phyloP scores from a whole-genome alignment of 2,797 vertebrate species.

The Protonibea diacanthus region DNA sequence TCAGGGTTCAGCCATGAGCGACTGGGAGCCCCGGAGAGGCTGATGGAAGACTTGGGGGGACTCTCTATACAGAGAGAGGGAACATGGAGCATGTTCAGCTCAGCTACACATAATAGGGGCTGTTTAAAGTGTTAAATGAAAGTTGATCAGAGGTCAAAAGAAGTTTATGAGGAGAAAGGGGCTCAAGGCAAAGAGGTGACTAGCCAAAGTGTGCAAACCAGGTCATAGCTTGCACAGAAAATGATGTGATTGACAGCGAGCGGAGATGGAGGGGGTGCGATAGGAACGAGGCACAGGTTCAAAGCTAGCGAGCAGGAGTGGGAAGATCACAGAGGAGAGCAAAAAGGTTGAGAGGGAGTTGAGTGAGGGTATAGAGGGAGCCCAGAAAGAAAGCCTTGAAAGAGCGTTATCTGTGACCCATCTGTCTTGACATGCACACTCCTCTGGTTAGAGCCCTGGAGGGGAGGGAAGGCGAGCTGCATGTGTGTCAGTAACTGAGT shows the following conservation, averaged over 20 bases:
- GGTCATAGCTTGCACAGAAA: conserved; percentile 37
- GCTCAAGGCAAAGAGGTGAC: conserved; percentile 26
- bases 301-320: conserved; percentile 40
- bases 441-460: conserved; percentile 70
- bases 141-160: conserved; percentile 38
- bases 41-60: conserved; percentile 19
- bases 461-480: conserved; percentile 62
- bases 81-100: conserved; percentile 9
- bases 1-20: conserved; percentile 63
- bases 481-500: conserved; percentile 62
- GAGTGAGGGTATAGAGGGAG: conserved; percentile 58
- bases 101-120: neutral
- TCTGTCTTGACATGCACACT: conserved; percentile 80
- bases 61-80: neutral
- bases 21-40: conserved; percentile 39
- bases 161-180: conserved; percentile 26
- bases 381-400: conserved; percentile 53
- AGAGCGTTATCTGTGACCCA: conserved; percentile 79
- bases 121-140: conserved; percentile 45
- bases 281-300: conserved; percentile 67
- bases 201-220: conserved; percentile 33
- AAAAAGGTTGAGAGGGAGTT: conserved; percentile 54
- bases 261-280: conserved; percentile 14
- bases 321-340: conserved; percentile 59
- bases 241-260: conserved; percentile 60